Evolutionary conservation across 2,797 vertebrate species (phyloP).

Genomic region (Parauchenoglanis punctatus): DNA sequence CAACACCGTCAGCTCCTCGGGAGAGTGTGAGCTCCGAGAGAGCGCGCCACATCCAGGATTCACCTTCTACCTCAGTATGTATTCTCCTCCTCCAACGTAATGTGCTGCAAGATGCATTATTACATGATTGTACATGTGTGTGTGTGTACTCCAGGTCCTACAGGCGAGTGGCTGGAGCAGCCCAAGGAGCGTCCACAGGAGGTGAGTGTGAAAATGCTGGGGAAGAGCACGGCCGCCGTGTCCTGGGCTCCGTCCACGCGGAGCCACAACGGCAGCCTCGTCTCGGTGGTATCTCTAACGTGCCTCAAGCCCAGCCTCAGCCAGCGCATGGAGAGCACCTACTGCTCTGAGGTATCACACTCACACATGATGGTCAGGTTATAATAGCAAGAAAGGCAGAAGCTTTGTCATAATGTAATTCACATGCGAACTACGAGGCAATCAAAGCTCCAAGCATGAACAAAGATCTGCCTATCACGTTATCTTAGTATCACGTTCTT

Average conservation of each 20-base stretch:
- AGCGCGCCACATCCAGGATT: conserved; percentile 80
- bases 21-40: conserved; percentile 85
- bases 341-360: conserved; percentile 83
- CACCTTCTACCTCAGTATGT: conserved; percentile 93
- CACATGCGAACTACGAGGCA: background rate
- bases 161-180: conserved; percentile 86
- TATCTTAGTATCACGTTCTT: background rate
- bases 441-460: background rate
- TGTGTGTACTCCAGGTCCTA: conserved; percentile 68
- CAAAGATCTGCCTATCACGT: background rate
- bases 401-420: background rate
- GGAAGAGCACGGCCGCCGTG: conserved; percentile 83
- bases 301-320: conserved; percentile 87
- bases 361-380: background rate
- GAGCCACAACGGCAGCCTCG: conserved; percentile 77
- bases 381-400: background rate
- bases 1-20: conserved; percentile 84
- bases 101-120: background rate
- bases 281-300: conserved; percentile 89
- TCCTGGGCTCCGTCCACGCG: conserved; percentile 82
- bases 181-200: conserved; percentile 84
- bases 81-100: background rate
- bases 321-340: conserved; percentile 90
- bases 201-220: conserved; percentile 80
- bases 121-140: background rate